A percentile compares a stretch with the other conserved stretches of the same genome.
phyloP scores from a whole-genome alignment of 2,888 invertebrate genomes.

The Drepanosiphum platanoidis region DNA sequence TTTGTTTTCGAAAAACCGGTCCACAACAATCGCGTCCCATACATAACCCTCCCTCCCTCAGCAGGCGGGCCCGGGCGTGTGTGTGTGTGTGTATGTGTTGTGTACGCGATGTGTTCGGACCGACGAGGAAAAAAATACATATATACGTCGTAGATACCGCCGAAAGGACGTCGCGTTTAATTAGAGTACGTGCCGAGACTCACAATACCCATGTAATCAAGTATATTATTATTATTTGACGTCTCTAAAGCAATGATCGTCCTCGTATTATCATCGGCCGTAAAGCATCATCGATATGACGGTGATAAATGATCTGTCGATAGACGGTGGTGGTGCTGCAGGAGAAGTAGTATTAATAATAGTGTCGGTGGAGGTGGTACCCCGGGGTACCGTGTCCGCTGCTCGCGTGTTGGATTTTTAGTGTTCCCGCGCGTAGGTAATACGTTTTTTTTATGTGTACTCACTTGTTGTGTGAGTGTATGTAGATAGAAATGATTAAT shows the following conservation, averaged over 20 bases:
- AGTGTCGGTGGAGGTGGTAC: not conserved
- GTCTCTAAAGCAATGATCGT: slow-evolving; percentile 34
- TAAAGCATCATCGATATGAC: slow-evolving; percentile 12
- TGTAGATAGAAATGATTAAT: slow-evolving; percentile 29
- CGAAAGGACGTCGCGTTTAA: slow-evolving; percentile 27
- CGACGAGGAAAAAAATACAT: too few relatives aligned
- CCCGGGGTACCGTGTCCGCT: not conserved
- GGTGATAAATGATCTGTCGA: slow-evolving; percentile 45
- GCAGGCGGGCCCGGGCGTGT: not conserved
- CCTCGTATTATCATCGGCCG: slow-evolving; percentile 43
- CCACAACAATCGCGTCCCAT: not conserved
- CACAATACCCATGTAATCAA: slow-evolving; percentile 35
- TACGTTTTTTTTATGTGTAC: not conserved
- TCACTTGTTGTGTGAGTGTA: too few relatives aligned
- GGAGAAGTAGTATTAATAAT: too few relatives aligned
- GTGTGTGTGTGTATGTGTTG: too few relatives aligned
- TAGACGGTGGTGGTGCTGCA: not conserved
- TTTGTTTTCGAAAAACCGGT: slow-evolving; percentile 51
- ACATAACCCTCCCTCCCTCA: not conserved
- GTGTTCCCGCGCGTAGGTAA: not conserved
- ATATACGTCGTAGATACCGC: not conserved
- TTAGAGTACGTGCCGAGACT: slow-evolving; percentile 47
- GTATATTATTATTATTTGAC: slow-evolving; percentile 31
- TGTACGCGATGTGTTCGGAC: too few relatives aligned
- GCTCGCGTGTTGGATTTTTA: not conserved